Base-by-base conservation (phyloP, 2,888 invertebrate species). In the Drosophila lacicola region DNA sequence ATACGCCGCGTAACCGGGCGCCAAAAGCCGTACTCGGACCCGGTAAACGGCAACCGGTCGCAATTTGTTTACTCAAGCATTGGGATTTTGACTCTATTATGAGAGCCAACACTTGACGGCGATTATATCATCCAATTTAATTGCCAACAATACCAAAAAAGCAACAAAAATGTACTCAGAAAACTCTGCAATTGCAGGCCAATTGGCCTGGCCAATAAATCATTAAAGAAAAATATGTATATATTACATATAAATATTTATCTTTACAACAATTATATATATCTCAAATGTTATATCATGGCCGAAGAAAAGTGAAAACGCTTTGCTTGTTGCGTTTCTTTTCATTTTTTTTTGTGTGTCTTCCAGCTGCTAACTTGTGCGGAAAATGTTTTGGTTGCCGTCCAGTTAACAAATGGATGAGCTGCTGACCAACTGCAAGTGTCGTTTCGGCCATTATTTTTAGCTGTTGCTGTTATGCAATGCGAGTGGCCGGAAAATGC, bases 341-440 rank as follows among this genome's bases (percentile, higher is more conserved):
- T 25, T 10, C 13, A 17, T 41, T 29, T 17, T 36, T 54, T 51
- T n/a, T 5, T 10, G 14, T 45, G 41, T 17, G 19, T 50, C 37
- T 29, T 39, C 51, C 33, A 42, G 37, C 60, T 54, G 63, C 36
- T 56, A 73, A 73, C 68, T 71, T 73, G 73, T 60, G 71, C 68
- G 74, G 75, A 71, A 75, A 75, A 71, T 62, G 39, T 54, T 34
- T 45, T 14, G 14, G 44, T 57, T 42, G 36, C 34, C 44, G 45
- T 11, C 19, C 37, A 63, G 33, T 58, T 41, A 54, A 17, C 46
- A 61, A 63, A 42, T 45, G 66, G 74, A 74, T 75, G 72, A 49
- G 63, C 75, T 34, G 75, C 75, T 75, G 75, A 75, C 75, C 75
- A 75, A 75, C 68, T 75, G 50, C 45, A 63, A 60, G 47, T 64